Base-by-base conservation (phyloP, 2,113 vertebrate species). In the Scalopus aquaticus region DNA sequence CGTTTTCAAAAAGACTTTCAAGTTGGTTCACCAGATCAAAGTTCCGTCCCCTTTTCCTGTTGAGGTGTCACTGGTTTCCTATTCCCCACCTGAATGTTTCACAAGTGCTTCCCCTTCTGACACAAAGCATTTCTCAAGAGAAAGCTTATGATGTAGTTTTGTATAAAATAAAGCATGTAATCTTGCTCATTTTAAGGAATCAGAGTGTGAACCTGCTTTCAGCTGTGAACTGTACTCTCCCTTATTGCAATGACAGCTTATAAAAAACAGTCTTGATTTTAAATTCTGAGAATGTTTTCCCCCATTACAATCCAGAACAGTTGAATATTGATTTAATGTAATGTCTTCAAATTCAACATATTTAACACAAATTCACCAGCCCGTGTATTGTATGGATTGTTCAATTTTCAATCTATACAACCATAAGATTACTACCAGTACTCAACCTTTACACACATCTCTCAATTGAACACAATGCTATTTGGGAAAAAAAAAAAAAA, bases 401-500 rank as follows among this genome's bases (percentile, higher is more conserved):
- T 58, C n/a, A 56, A 54, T 35, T 82, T 22, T 64, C 76, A 39
- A 56, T 24, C 49, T 88, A 82, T 9, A 58, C 16, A 42, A 77
- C 56, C 60, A 42, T 54, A 46, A 39, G 58, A 54, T 46, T 87
- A 76, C 78, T 24, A 49, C 54, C 76, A 74, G 44, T 69, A 15
- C 16, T 73, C 54, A 64, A 82, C 11, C 15, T 56, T 64, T 72
- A 24, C 30, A 58, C 17, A 65, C 54, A 64, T 37, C 30, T 60
- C 62, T 95, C 39, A 79, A 42, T 3, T 73, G 11, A 78, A 64
- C 20, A 35, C 35, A 90, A 77, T 64, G 42, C 35, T 81, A 69
- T 69, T 60, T 64, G 15, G 86, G 80, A 51, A 81, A 90, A 90
- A 90, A 24, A 86, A 51, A 81, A 90, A 90, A 90, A 24, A 56